Base-by-base conservation (phyloP, 2,797 vertebrate species). In the Dryobates pubescens region DNA sequence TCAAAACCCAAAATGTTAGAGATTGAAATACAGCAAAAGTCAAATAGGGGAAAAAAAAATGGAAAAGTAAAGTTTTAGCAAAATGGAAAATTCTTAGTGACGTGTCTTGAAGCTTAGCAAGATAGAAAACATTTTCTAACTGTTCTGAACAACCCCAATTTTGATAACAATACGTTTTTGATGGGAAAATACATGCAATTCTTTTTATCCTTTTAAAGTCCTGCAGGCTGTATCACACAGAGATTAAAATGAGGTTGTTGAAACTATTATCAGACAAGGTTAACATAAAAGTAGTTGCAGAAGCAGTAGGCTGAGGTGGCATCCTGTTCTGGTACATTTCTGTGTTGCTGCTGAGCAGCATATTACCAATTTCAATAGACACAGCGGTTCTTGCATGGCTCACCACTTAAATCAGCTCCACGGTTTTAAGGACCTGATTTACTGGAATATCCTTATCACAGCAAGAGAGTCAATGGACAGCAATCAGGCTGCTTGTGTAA, bases 231-330 rank as follows among this genome's bases (percentile, higher is more conserved):
- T 73, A 38, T 93, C 51, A 56, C 32, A 24, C 38, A 69, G 67
- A 85, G 89, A 62, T 93, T 64, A 93, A 92, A 92, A 93, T 91
- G 30, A 74, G 36, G 41, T 69, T 19, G 32, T 26, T 87, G 61
- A 64, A 88, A 16, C 24, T 82, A 41, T 73, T 79, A 67, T 19
- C 58, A 65, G 58, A 5, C 47, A 43, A 38, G 32, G n/a, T 57
- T 57, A 80, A 9, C 41, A 71, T 17, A 30, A 32, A 73, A 65
- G 57, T n/a, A 86, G 30, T 9, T 67, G 30, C 30, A 18, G 24
- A 76, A 38, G 30, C 2, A 3, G 38, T 47, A 62, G 34, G 47
- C 64, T 62, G 49, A 82, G 71, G 12, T 45, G 58, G 8, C 34
- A 20, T 80, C 51, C 29, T 69, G 51, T 64, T 90, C 78, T 80